These are phyloP conservation scores for Anneissia japonica DNA, from an alignment of 35 echinoderm and acorn worm species.

Conservation along the genomic window DNA sequence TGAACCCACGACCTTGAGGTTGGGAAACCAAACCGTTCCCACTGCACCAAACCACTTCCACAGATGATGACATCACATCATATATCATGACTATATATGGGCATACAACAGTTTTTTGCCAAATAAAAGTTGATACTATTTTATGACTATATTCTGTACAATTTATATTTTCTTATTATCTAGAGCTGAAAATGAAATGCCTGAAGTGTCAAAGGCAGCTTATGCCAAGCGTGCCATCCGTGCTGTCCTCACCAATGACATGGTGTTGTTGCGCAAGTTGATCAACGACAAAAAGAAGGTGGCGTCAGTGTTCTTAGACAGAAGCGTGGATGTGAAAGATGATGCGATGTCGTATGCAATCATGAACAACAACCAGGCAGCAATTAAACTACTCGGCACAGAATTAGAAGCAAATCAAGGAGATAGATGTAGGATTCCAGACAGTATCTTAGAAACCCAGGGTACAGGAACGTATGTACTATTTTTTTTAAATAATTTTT, in stretches of 20 bases:
- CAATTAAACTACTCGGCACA: constrained; percentile 38
- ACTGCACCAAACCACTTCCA: no score
- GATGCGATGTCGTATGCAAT: constrained; percentile 67
- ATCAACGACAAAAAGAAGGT: constrained; percentile 62
- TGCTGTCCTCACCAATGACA: constrained; percentile 88
- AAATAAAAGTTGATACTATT: neutral
- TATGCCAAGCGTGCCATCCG: constrained; percentile 71
- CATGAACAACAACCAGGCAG: constrained; percentile 49
- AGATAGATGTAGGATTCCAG: constrained; percentile 3
- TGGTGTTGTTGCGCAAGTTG: constrained; percentile 22
- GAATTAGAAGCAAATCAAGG: neutral
- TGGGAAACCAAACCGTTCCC: no score
- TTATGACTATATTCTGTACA: no score
- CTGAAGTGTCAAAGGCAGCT: constrained; percentile 61
- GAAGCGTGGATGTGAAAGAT: constrained; percentile 47
- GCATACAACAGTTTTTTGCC: neutral
- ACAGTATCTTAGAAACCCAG: constrained; percentile 34
- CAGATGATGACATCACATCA: no score
- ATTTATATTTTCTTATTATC: neutral
- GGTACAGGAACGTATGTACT: constrained; percentile 58
- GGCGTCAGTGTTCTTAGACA: constrained; percentile 27
- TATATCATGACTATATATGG: no score
- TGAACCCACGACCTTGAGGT: no score
- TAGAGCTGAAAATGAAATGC: constrained; percentile 72
- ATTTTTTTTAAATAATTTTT: neutral